phyloP scores from a whole-genome alignment of 2,797 vertebrate species.

The Characodon lateralis region DNA sequence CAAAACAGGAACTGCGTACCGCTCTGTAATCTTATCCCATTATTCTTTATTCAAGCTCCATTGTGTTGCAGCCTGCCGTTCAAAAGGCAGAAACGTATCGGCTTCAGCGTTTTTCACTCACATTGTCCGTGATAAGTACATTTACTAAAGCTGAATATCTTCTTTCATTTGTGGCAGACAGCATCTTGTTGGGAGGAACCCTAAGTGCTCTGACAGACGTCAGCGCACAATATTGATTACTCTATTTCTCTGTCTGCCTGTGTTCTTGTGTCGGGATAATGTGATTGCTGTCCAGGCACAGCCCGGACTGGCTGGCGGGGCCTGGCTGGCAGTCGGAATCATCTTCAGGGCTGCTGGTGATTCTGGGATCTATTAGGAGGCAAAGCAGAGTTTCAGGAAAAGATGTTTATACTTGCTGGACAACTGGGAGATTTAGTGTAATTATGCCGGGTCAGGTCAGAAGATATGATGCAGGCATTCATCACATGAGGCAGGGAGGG shows the following conservation, averaged over 20 bases:
- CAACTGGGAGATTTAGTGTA: slow-evolving; percentile 72
- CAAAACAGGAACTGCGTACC: slow-evolving; percentile 39
- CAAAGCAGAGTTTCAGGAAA: slow-evolving; percentile 72
- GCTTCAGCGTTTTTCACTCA: slow-evolving; percentile 22
- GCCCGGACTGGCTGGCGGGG: slow-evolving; percentile 59
- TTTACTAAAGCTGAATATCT: slow-evolving; percentile 57
- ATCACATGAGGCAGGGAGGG: slow-evolving; percentile 56
- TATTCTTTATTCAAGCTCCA: slow-evolving; percentile 33
- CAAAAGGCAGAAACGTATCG: slow-evolving; percentile 21
- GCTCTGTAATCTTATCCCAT: slow-evolving; percentile 31
- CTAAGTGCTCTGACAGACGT: slow-evolving; percentile 74
- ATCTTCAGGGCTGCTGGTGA: slow-evolving; percentile 68
- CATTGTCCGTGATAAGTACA: slow-evolving; percentile 32
- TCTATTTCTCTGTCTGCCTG: slow-evolving; percentile 70
- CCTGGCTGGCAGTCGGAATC: slow-evolving; percentile 69
- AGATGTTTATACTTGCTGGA: slow-evolving; percentile 67
- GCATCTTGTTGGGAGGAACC: slow-evolving; percentile 68
- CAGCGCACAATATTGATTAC: slow-evolving; percentile 72
- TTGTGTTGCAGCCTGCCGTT: slow-evolving; percentile 19
- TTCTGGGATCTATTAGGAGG: slow-evolving; percentile 79
- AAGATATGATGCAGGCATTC: slow-evolving; percentile 53
- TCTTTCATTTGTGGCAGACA: slow-evolving; percentile 68
- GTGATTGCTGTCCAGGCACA: slow-evolving; percentile 74
- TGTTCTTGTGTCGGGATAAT: slow-evolving; percentile 74
- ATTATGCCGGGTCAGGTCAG: slow-evolving; percentile 42